Percentiles rank a stretch among this genome's conserved stretches.
Evolutionary conservation across 2,113 vertebrate species (phyloP).

Genomic region (Anas platyrhynchos): DNA sequence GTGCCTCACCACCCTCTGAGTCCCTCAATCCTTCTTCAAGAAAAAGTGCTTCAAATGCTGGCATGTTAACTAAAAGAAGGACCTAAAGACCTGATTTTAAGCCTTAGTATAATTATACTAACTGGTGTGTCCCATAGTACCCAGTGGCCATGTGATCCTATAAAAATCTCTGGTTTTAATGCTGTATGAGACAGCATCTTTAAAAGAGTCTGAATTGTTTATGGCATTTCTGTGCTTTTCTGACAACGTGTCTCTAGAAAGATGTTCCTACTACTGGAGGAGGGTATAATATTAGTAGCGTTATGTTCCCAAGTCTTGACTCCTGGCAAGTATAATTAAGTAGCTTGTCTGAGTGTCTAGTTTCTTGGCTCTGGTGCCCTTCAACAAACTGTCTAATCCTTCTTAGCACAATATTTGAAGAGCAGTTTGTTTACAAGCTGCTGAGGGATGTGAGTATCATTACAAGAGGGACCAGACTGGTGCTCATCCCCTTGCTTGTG

Average conservation of each 20-base stretch:
- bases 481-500: fast-evolving
- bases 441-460: background rate
- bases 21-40: background rate
- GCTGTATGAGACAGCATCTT: background rate
- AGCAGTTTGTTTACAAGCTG: slow-evolving; percentile 2
- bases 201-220: background rate
- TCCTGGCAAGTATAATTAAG: background rate
- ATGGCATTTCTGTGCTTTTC: background rate
- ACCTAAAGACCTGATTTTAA: background rate
- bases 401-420: background rate
- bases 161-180: background rate
- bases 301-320: background rate
- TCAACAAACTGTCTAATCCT: background rate
- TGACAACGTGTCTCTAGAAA: background rate
- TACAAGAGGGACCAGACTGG: background rate
- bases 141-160: background rate
- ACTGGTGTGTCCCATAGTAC: background rate
- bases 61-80: background rate
- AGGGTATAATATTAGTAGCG: background rate
- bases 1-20: no score
- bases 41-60: background rate
- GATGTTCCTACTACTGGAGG: background rate
- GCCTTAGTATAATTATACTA: background rate
- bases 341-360: background rate
- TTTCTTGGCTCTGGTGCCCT: slow-evolving; percentile 18